phyloP scores from a whole-genome alignment of 2,888 invertebrate genomes.

The Lithophane socia region DNA sequence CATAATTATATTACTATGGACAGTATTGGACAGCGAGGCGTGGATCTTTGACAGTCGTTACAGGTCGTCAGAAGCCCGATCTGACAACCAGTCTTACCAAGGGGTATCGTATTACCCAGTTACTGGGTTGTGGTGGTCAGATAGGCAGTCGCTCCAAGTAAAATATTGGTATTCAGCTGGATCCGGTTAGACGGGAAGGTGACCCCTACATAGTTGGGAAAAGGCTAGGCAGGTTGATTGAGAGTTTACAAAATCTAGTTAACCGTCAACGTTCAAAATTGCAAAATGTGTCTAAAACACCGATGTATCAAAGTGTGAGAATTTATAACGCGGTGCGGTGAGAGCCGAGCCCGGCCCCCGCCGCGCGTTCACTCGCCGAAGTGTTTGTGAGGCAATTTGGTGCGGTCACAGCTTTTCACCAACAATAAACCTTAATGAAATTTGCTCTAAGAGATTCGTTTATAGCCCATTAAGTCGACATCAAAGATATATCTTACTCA shows the following conservation, averaged over 20 bases:
- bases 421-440: slow-evolving; percentile 78
- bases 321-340: slow-evolving; percentile 24
- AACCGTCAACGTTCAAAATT: neutral
- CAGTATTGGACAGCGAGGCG: too few species aligned
- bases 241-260: slow-evolving; percentile 5
- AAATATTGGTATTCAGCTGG: too few species aligned
- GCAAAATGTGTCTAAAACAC: slow-evolving; percentile 8
- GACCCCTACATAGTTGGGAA: too few species aligned
- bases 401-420: slow-evolving; percentile 62
- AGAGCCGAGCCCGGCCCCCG: neutral
- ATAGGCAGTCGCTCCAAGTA: too few species aligned
- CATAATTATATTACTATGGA: too few species aligned
- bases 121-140: too few species aligned
- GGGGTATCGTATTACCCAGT: too few species aligned
- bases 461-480: slow-evolving; percentile 77
- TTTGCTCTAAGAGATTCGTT: slow-evolving; percentile 76
- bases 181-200: too few species aligned
- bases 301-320: slow-evolving; percentile 15
- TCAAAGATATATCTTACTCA: slow-evolving; percentile 63
- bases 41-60: too few species aligned
- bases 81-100: too few species aligned
- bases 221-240: too few species aligned
- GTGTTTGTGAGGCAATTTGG: slow-evolving; percentile 64
- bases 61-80: too few species aligned
- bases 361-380: slow-evolving; percentile 7